Evolutionary conservation across 2,888 invertebrate species (phyloP), one percentile per base, ranked within the genome.

Genomic region (Leptinotarsa rubiginosa): DNA sequence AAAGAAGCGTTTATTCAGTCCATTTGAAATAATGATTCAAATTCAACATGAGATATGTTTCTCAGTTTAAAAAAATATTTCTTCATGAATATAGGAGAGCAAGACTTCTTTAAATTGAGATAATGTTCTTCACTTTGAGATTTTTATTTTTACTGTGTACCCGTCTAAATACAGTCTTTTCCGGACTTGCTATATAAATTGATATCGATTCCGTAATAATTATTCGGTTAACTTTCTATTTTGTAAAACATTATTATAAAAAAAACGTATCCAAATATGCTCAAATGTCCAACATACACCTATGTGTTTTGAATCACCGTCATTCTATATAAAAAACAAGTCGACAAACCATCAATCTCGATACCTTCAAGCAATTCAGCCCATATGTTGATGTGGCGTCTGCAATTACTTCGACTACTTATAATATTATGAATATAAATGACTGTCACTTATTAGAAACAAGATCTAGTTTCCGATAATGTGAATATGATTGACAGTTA

Each of bases 331-430:
- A 41, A n/a, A 62, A n/a, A 31, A 31, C 62, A 31, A 31, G 41
- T n/a, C 16, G 31, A 62, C 62, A 41, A 62, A n/a, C 41, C 15
- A 62, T 62, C 62, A 62, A 41, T 62, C 62, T 25, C 31, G 13
- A 41, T 62, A n/a, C 62, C 41, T 13, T 31, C n/a, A 16, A 5
- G 62, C 62, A 62, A 62, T 41, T 16, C n/a, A 10, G 41, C 41
- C 62, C 62, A 62, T 62, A 18, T 62, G 62, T 15, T 62, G 41
- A 62, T n/a, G 62, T 62, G 62, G 62, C 62, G 62, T 62, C 16
- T 62, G 31, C 13, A 62, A 62, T 31, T 41, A 62, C 56, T 18
- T 56, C n/a, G 7, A 56, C 62, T 62, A 31, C 62, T 62, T 62
- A 62, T 31, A 31, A 62, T 62, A 62, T 62, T 25, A 62, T 16